Base-by-base conservation (phyloP, 2,888 invertebrate genomes). In the Tetragnatha montana region DNA sequence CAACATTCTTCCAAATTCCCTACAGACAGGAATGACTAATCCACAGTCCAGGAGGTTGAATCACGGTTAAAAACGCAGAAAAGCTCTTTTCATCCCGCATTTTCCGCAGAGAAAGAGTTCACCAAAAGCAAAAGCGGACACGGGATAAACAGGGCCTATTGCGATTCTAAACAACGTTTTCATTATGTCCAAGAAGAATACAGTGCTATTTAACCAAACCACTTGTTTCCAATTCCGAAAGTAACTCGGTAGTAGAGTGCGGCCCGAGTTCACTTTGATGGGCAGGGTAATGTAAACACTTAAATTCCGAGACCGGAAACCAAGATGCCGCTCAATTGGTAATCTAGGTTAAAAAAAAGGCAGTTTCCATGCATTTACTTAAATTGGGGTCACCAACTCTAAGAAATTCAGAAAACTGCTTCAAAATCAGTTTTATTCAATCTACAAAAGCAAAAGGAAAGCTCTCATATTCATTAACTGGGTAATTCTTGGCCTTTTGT, bases 221-320 rank as follows among this genome's bases (percentile, higher is more conserved):
- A 82, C 89, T 89, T 80, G 84, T 82, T 83, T 74, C 74, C 21
- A 83, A 73, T 19, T 17, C n/a, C 19, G 73, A 51, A 80, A 73
- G 80, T 50, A 85, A 82, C 82, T 82, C 74, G 19, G 47, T 47
- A 71, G 76, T 75, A 81, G 84, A 80, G 49, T 74, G 49, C 47
- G 51, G 71, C 49, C 75, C 50, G 76, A 85, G 50, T 85, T 84
- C 83, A 75, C 84, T 75, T 81, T 35, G 35, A 83, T 73, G 78
- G 51, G 76, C 49, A 81, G 35, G 78, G 84, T 88, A 35, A 35
- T 82, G 68, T 73, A 81, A 71, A 50, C 85, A 89, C 89, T 89
- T 89, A 70, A 85, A 89, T 89, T 75, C 85, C 76, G 60, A 80
- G 81, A 89, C 85, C 89, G 89, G 89, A 89, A 89, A 85, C 81